phyloP scores from a whole-genome alignment of 2,888 invertebrate genomes.

The Temnothorax ravouxi region DNA sequence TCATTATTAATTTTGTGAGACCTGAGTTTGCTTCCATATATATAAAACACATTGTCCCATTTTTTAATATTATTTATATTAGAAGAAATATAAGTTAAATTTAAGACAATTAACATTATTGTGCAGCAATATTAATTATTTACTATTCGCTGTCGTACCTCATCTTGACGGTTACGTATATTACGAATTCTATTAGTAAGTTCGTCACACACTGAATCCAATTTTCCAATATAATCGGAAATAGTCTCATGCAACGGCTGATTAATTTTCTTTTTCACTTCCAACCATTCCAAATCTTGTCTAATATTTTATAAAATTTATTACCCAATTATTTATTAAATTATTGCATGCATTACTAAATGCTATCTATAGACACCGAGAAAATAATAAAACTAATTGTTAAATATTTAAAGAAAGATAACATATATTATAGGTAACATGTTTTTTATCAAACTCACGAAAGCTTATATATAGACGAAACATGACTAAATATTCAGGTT shows the following conservation, averaged over 20 bases:
- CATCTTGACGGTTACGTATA: slow-evolving; percentile 89
- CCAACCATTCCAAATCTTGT: slow-evolving; percentile 89
- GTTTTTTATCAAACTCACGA: neutral
- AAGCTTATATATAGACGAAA: neutral
- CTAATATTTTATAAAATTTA: slow-evolving; percentile 80
- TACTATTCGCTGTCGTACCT: slow-evolving; percentile 85
- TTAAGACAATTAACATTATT: neutral
- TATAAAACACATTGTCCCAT: neutral
- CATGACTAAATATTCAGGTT: neutral
- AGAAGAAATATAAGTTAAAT: slow-evolving; percentile 1
- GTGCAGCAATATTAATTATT: neutral
- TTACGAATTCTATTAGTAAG: slow-evolving; percentile 87
- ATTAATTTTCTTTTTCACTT: slow-evolving; percentile 87
- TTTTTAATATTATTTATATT: neutral
- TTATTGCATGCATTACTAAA: neutral
- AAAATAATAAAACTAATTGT: neutral
- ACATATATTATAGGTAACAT: neutral
- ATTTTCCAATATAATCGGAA: slow-evolving; percentile 77
- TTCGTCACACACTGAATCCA: slow-evolving; percentile 85
- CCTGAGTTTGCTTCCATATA: neutral
- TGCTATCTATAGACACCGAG: neutral
- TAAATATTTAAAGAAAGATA: neutral
- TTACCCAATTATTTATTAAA: neutral
- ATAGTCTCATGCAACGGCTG: slow-evolving; percentile 87
- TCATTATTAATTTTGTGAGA: neutral